Evolutionary conservation across 2,797 vertebrate species (phyloP).

Genomic region (Sphaeramia orbicularis): DNA sequence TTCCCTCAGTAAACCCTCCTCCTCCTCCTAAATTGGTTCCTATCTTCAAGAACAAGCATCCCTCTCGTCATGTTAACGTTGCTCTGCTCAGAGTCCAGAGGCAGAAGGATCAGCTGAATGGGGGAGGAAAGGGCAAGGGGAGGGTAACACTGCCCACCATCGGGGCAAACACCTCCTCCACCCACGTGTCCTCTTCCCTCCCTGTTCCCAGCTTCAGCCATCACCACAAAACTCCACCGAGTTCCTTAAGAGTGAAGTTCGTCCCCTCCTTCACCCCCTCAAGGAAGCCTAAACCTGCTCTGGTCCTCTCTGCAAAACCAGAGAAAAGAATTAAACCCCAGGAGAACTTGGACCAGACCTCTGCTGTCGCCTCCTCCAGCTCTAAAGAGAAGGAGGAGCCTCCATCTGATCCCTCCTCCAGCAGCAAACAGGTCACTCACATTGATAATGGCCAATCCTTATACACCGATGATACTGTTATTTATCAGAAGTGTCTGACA

Average conservation of each 20-base stretch:
- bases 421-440: no score
- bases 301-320: background rate
- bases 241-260: constrained; percentile 4
- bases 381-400: no score
- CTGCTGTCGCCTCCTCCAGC: no score
- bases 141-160: constrained; percentile 20
- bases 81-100: constrained; percentile 57
- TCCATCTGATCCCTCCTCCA: no score
- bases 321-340: no score
- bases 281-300: background rate
- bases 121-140: background rate
- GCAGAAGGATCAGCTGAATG: constrained; percentile 46
- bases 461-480: no score
- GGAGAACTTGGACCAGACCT: no score
- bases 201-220: constrained; percentile 24
- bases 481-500: no score
- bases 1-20: constrained; percentile 7
- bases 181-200: constrained; percentile 8
- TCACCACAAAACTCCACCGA: background rate
- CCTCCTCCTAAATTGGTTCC: constrained; percentile 67
- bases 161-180: background rate
- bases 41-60: constrained; percentile 70
- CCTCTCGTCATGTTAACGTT: constrained; percentile 39
- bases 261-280: constrained; percentile 24
- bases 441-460: no score